Base-by-base conservation (phyloP, 2,888 invertebrate species). In the Leptinotarsa peninsularis region DNA sequence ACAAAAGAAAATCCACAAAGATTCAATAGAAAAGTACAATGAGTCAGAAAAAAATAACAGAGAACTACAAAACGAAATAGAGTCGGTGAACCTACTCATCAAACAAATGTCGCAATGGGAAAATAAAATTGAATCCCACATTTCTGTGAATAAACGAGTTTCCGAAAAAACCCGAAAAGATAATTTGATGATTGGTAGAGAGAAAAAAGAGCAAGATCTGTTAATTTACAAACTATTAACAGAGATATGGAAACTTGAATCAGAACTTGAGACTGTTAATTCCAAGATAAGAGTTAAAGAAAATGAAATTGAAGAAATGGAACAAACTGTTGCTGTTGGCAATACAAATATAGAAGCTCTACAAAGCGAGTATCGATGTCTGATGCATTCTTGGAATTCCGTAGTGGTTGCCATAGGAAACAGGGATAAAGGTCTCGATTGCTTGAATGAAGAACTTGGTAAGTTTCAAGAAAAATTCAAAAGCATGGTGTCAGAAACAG, bases 371-470 rank as follows among this genome's bases (percentile, higher is more conserved):
- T 92, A 94, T 77, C 91, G 92, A 56, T 91, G 92, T 4, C 88
- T 95, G 21, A 90, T 93, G 78, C 92, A 92, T 82, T 90, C 94
- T 7, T 95, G 95, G 95, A 93, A 93, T 84, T 92, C 93, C 17
- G 93, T 95, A 58, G 90, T 95, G 3, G 89, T 92, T 15, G 93
- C 93, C 74, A 93, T 95, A 77, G 90, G 91, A 27, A 92, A 93
- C 75, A 88, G 94, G 27, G 94, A 95, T 85, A 92, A 91, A 81
- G 91, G 93, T 1, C 90, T 91, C 75, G 91, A 91, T 77, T 91
- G 92, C 69, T 90, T 93, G 1, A 90, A 90, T 63, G 89, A 90
- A 52, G 93, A 93, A 81, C 50, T 75, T 0, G 56, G 50, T 73
- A 88, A 89, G 69, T 87, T 92, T 75, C 90, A 91, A 15, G 86